A percentile compares a stretch with the other conserved stretches of the same genome.
Conservation (phyloP, 2,888 invertebrate genomes). For the Cataglyphis albicans region DNA sequence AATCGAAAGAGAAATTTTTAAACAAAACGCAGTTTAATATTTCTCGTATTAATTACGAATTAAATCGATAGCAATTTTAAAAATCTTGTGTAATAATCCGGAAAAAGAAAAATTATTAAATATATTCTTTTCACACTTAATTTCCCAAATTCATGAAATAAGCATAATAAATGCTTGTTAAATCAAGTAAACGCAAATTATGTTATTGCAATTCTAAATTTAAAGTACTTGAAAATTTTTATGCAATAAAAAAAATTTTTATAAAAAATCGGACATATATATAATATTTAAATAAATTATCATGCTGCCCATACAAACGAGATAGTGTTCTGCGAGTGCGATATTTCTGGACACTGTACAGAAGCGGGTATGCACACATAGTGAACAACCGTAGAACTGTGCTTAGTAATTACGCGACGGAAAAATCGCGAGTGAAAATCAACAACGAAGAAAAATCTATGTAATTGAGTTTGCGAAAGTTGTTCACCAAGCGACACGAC, state of each 20-base stretch:
- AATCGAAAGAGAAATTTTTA: slow-evolving; percentile 40
- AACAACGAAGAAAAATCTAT: slow-evolving; percentile 71
- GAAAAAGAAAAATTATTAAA: background rate
- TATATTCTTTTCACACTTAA: background rate
- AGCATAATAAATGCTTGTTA: background rate
- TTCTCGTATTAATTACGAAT: background rate
- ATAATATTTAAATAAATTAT: slow-evolving; percentile 14
- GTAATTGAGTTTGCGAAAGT: slow-evolving; percentile 75
- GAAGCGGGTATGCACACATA: slow-evolving; percentile 35
- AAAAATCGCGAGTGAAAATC: slow-evolving; percentile 77
- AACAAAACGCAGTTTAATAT: slow-evolving; percentile 25
- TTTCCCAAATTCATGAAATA: background rate
- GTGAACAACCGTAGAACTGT: slow-evolving; percentile 55
- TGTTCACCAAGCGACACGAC: slow-evolving; percentile 64
- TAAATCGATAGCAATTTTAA: background rate
- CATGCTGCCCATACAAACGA: background rate
- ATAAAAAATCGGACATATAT: background rate
- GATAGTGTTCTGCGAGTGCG: background rate
- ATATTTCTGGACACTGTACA: slow-evolving; percentile 37
- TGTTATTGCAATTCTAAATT: background rate
- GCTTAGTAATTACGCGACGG: slow-evolving; percentile 68
- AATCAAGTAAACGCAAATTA: background rate
- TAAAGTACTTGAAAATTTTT: background rate
- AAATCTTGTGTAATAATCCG: background rate
- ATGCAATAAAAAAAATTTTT: background rate